Percentiles rank a stretch among this genome's conserved stretches.
Conservation (phyloP, 2,797 vertebrate genomes). For the Borostomias antarcticus region DNA sequence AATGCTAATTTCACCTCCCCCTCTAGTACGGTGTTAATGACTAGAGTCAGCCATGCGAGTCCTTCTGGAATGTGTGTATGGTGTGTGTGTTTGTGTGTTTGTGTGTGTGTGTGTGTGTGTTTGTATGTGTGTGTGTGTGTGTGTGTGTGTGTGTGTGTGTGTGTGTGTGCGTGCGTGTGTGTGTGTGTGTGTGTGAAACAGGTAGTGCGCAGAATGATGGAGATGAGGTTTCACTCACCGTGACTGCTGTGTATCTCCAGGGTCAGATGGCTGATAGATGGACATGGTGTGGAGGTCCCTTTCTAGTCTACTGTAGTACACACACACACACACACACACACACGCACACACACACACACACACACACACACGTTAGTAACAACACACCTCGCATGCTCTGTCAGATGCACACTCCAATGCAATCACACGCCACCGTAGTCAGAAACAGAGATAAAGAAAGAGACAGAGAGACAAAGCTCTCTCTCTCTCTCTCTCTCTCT, state of each 20-base stretch:
- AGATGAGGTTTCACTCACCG: slow-evolving; percentile 10
- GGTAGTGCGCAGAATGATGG: neutral
- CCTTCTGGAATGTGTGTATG: slow-evolving; percentile 13
- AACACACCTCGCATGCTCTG: no score
- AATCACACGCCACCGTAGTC: no score
- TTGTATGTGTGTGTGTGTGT: slow-evolving; percentile 3
- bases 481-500: no score
- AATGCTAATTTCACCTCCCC: slow-evolving; percentile 78
- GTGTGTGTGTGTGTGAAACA: slow-evolving; percentile 11
- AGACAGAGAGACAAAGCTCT: no score
- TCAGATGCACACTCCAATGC: no score
- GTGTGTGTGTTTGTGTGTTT: slow-evolving; percentile 1
- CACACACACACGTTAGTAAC: neutral
- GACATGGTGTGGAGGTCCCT: neutral
- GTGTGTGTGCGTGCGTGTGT: slow-evolving; percentile 9
- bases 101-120: slow-evolving; percentile 7
- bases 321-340: no score
- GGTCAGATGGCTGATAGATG: slow-evolving; percentile 38
- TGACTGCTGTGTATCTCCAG: slow-evolving; percentile 25
- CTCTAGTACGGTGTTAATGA: slow-evolving; percentile 67
- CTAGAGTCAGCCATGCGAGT: slow-evolving; percentile 56
- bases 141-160: slow-evolving; percentile 1
- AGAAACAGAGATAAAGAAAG: no score
- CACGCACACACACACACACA: no score
- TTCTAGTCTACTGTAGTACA: neutral